Conservation (phyloP, 2,113 vertebrate genomes). For the Todiramphus chloris region DNA sequence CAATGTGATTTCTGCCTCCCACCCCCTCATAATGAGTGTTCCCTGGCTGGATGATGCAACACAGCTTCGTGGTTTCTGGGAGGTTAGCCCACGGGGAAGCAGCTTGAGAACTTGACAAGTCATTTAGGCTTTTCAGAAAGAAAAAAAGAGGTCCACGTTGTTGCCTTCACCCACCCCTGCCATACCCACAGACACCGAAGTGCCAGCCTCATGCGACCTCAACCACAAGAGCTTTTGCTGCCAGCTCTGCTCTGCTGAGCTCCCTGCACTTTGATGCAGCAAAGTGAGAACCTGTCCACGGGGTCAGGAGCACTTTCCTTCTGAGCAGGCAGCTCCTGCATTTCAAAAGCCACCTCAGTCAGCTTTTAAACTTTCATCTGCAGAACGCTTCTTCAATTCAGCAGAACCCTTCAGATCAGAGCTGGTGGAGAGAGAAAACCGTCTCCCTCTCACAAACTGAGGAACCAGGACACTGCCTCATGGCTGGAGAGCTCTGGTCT, state of each 20-base stretch:
- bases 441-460: background rate
- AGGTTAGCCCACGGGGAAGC: background rate
- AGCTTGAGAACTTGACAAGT: background rate
- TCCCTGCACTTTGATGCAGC: background rate
- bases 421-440: background rate
- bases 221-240: background rate
- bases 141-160: background rate
- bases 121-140: background rate
- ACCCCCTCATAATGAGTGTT: background rate
- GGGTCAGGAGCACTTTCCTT: background rate
- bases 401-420: background rate
- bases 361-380: background rate
- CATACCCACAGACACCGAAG: background rate
- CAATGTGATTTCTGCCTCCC: background rate
- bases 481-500: background rate
- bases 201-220: background rate
- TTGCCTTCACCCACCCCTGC: background rate
- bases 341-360: background rate
- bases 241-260: background rate
- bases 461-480: background rate
- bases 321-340: background rate
- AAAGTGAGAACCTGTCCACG: accelerated
- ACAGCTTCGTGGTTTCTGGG: background rate
- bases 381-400: background rate
- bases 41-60: background rate